Conservation (phyloP, 2,888 invertebrate genomes). For the Ophion ventricosus region DNA sequence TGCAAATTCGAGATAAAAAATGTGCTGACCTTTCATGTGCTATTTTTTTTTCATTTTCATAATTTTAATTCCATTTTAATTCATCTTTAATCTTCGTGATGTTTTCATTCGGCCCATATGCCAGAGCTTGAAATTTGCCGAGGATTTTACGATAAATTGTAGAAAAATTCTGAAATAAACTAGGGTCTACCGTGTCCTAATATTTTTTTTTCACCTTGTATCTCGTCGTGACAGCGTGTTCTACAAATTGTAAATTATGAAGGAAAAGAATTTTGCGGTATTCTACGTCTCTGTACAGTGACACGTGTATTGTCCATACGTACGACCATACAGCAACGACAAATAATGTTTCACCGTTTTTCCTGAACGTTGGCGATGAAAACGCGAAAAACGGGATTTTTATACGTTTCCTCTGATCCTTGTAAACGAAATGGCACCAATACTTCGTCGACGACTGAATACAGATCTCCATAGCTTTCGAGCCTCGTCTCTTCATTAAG, state of each 20-base stretch:
- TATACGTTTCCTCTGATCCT: not conserved
- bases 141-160: not conserved
- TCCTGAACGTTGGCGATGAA: conserved; percentile 2
- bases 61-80: too few relatives aligned
- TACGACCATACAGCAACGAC: not conserved
- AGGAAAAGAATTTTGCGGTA: not conserved
- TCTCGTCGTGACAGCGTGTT: not conserved
- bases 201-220: conserved; percentile 12
- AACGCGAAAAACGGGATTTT: conserved; percentile 22
- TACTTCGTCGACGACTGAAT: conserved; percentile 9
- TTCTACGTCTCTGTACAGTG: not conserved
- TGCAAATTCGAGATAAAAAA: not conserved
- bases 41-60: too few relatives aligned
- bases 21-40: too few relatives aligned
- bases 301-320: not conserved
- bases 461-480: not conserved
- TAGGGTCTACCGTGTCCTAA: not conserved
- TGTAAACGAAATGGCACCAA: conserved; percentile 38
- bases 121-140: not conserved
- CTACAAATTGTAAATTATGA: conserved; percentile 16
- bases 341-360: conserved; percentile 42
- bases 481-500: not conserved
- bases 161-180: not conserved
- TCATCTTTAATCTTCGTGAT: not conserved
- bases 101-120: not conserved